Evolutionary conservation across 2,888 invertebrate genomes (phyloP).

Genomic region (Argynnis bischoffii): DNA sequence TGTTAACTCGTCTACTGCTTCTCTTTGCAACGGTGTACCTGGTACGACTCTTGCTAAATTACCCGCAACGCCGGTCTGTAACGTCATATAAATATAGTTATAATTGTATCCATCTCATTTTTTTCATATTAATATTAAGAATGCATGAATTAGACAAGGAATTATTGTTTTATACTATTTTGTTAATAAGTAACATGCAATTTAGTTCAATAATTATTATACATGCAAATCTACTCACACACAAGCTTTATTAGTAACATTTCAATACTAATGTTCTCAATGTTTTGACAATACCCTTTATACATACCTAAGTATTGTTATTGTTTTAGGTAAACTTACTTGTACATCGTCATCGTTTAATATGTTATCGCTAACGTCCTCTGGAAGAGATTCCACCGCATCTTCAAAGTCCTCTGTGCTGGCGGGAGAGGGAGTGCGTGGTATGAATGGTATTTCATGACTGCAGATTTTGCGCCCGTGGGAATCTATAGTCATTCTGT

Average conservation of each 20-base stretch:
- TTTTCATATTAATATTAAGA: too few relatives aligned
- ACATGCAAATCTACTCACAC: slow-evolving; percentile 17
- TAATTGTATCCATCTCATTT: not conserved
- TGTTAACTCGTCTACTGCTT: slow-evolving; percentile 89
- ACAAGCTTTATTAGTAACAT: slow-evolving; percentile 22
- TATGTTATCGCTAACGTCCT: slow-evolving; percentile 34
- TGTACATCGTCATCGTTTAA: slow-evolving; percentile 54
- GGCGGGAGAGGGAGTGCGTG: slow-evolving; percentile 58
- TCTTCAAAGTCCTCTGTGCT: slow-evolving; percentile 53
- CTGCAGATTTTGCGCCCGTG: slow-evolving; percentile 70
- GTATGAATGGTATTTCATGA: slow-evolving; percentile 66
- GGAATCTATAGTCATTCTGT: slow-evolving; percentile 65
- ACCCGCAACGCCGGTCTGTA: slow-evolving; percentile 93
- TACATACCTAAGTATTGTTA: slow-evolving; percentile 38
- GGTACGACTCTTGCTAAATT: slow-evolving; percentile 90
- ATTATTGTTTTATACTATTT: slow-evolving; percentile 17
- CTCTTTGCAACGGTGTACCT: slow-evolving; percentile 84
- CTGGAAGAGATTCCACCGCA: slow-evolving; percentile 41
- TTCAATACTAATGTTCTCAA: too few relatives aligned
- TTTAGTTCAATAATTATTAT: slow-evolving; percentile 32
- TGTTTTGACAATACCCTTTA: slow-evolving; percentile 40
- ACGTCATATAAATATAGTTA: slow-evolving; percentile 40
- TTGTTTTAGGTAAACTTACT: slow-evolving; percentile 57
- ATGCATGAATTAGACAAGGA: not conserved
- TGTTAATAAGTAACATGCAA: slow-evolving; percentile 47